Evolutionary conservation across 2,113 vertebrate genomes (phyloP).

Genomic region (Macrotis lagotis): DNA sequence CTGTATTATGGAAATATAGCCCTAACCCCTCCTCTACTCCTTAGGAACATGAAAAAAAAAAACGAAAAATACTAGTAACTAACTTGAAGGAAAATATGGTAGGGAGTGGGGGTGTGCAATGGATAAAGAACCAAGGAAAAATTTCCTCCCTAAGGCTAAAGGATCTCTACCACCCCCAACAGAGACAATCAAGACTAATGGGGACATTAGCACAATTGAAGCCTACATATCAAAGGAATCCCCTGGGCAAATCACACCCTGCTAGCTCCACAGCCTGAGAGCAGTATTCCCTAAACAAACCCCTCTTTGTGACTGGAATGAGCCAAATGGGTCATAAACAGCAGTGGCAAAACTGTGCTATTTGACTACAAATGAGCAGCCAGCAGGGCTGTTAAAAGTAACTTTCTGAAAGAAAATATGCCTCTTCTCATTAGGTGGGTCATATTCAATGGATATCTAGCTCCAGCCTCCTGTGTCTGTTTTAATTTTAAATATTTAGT

Average conservation of each 20-base stretch:
- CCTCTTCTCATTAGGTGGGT: conserved; percentile 71
- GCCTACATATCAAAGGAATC: conserved; percentile 45
- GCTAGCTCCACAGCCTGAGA: conserved; percentile 19
- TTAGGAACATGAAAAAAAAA: neutral
- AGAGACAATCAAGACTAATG: conserved; percentile 63
- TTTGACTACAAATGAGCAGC: conserved; percentile 76
- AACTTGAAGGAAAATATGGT: conserved; percentile 32
- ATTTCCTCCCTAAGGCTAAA: conserved; percentile 9
- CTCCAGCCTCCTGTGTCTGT: neutral
- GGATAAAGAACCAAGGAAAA: conserved; percentile 26
- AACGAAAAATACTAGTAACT: no score
- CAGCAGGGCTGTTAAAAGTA: conserved; percentile 79
- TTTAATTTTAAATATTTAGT: neutral
- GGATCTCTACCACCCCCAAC: conserved; percentile 51
- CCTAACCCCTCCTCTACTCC: neutral
- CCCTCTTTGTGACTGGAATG: conserved; percentile 40
- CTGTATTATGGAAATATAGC: neutral
- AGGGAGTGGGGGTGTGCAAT: neutral
- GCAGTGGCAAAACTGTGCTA: conserved; percentile 58
- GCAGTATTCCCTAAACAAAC: neutral
- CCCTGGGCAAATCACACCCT: conserved; percentile 47
- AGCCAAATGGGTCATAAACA: conserved; percentile 65
- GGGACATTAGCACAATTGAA: conserved; percentile 57
- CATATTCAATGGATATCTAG: conserved; percentile 31
- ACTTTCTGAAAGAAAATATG: conserved; percentile 71